phyloP scores from a whole-genome alignment of 1,140 invertebrate species.

The Paralvinella palmiformis region DNA sequence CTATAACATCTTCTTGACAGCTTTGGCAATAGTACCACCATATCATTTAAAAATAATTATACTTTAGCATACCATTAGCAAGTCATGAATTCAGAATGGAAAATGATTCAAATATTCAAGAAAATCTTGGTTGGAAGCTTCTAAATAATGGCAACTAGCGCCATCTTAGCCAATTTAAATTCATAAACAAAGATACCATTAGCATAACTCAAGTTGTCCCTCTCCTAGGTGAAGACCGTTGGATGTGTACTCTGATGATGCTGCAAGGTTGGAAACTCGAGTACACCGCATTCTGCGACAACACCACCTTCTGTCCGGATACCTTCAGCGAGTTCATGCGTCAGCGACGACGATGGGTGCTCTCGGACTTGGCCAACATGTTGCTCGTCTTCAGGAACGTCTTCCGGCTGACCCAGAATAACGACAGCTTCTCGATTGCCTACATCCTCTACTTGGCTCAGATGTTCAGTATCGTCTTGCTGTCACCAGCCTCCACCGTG shows the following conservation, averaged over 20 bases:
- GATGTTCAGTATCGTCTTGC: conserved; percentile 54
- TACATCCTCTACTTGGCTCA: conserved; percentile 50
- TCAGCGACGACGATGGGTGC: conserved; percentile 60
- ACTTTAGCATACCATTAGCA: too few relatives aligned
- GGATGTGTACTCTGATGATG: conserved; percentile 60
- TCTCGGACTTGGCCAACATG: conserved; percentile 64
- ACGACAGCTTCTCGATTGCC: conserved; percentile 56
- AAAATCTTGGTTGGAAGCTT: too few relatives aligned
- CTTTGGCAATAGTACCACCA: too few relatives aligned
- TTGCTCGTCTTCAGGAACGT: conserved; percentile 56
- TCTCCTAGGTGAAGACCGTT: conserved; percentile 58
- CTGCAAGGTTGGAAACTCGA: conserved; percentile 61
- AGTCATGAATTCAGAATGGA: too few relatives aligned
- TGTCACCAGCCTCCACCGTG: conserved; percentile 59
- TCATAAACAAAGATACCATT: too few relatives aligned
- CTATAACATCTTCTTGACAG: too few relatives aligned
- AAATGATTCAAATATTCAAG: too few relatives aligned
- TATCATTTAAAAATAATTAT: too few relatives aligned
- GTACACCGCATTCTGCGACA: conserved; percentile 61
- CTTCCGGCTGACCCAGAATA: conserved; percentile 52
- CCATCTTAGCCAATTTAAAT: too few relatives aligned
- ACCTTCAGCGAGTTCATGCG: conserved; percentile 61
- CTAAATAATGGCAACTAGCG: too few relatives aligned
- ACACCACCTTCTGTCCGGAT: conserved; percentile 60
- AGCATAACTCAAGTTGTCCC: too few relatives aligned